These are phyloP conservation scores for Sebastes trivittatus DNA, from an alignment of 2,797 vertebrate genomes.

Conservation along the genomic window DNA sequence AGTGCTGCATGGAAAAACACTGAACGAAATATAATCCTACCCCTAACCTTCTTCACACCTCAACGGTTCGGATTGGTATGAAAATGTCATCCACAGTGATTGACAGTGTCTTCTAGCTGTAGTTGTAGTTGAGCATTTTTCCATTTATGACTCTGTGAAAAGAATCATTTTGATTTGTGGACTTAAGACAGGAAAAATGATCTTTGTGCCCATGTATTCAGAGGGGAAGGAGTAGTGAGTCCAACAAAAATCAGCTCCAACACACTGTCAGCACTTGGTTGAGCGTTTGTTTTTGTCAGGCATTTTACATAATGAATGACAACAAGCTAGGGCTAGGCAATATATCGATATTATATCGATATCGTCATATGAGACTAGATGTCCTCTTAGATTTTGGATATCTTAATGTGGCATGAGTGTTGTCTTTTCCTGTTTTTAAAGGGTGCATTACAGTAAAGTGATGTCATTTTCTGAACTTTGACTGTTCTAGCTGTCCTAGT, in stretches of 20 bases:
- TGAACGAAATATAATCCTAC: not conserved
- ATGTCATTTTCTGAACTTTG: too few relatives aligned
- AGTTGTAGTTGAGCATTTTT: not conserved
- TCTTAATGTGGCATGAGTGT: too few relatives aligned
- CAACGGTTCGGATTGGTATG: not conserved
- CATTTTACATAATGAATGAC: not conserved
- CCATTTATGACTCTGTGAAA: not conserved
- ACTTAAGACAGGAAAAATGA: not conserved
- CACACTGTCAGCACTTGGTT: not conserved
- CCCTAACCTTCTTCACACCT: not conserved
- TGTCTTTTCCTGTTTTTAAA: too few relatives aligned
- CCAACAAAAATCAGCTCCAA: not conserved
- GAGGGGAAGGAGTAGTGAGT: not conserved
- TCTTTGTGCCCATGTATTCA: not conserved
- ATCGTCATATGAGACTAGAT: too few relatives aligned
- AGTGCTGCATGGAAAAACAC: not conserved
- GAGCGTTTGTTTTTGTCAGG: not conserved
- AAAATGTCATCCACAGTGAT: slow-evolving; percentile 9
- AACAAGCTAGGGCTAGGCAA: too few relatives aligned
- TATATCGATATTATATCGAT: too few relatives aligned
- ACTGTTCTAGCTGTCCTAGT: too few relatives aligned
- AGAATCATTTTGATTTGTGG: not conserved
- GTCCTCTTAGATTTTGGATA: too few relatives aligned
- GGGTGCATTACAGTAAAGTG: too few relatives aligned
- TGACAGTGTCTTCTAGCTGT: not conserved